phyloP scores from a whole-genome alignment of 2,113 vertebrate genomes.

The Gopherus evgoodei region DNA sequence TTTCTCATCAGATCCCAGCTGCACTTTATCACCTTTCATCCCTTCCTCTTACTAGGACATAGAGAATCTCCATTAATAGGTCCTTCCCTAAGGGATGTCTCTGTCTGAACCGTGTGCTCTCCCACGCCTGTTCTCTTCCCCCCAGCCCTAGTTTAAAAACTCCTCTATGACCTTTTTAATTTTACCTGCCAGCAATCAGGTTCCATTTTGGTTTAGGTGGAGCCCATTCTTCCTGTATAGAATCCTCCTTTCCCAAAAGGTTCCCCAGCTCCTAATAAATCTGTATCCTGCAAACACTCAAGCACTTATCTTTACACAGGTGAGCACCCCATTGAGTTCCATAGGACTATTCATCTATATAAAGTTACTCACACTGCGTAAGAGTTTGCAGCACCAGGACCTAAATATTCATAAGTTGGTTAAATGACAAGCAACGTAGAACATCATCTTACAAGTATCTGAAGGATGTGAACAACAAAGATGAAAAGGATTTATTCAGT shows the following conservation, averaged over 20 bases:
- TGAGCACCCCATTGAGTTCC: not conserved
- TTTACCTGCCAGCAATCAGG: not conserved
- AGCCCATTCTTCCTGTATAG: not conserved
- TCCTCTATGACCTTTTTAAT: not conserved
- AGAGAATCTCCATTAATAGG: too few relatives aligned
- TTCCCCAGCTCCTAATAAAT: not conserved
- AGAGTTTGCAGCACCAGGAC: not conserved
- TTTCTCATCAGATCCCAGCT: too few relatives aligned
- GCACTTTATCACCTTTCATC: too few relatives aligned
- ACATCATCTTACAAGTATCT: not conserved
- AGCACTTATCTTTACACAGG: not conserved
- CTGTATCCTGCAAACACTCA: not conserved
- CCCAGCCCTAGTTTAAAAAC: too few relatives aligned
- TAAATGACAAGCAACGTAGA: not conserved
- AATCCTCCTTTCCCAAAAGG: not conserved
- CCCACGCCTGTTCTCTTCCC: too few relatives aligned
- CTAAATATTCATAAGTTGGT: not conserved
- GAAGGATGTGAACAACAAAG: slow-evolving; percentile 10
- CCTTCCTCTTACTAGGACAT: too few relatives aligned
- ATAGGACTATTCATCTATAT: not conserved
- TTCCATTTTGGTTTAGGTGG: not conserved
- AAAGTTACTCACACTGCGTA: not conserved
- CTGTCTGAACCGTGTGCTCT: too few relatives aligned
- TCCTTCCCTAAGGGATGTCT: too few relatives aligned
- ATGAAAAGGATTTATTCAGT: slow-evolving; percentile 26